Percentiles rank a stretch among this genome's conserved stretches.
These are phyloP conservation scores for Misgurnus anguillicaudatus DNA, from an alignment of 2,113 vertebrate species.

Conservation along the genomic window DNA sequence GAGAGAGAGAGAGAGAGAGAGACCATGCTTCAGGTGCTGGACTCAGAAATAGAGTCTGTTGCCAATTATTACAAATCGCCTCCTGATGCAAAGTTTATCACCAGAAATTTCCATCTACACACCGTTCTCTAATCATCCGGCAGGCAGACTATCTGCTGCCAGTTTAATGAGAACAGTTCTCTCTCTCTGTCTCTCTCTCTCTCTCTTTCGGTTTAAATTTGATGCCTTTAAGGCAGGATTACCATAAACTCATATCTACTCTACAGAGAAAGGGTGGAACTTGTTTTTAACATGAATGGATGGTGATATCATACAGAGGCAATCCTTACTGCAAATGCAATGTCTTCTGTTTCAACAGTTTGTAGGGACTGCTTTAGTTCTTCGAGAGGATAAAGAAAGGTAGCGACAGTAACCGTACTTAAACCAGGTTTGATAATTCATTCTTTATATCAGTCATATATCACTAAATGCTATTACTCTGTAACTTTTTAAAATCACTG, in stretches of 20 bases:
- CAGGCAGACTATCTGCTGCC: constrained; percentile 48
- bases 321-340: neutral
- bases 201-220: constrained; percentile 21
- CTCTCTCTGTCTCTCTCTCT: constrained; percentile 6
- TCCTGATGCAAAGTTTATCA: constrained; percentile 56
- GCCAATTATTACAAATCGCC: constrained; percentile 54
- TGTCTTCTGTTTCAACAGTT: constrained; percentile 4
- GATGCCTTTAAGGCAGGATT: constrained; percentile 34
- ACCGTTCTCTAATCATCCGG: constrained; percentile 50
- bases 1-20: constrained; percentile 17
- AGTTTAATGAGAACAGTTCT: constrained; percentile 44
- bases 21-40: constrained; percentile 42
- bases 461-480: neutral
- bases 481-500: neutral
- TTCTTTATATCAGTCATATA: neutral
- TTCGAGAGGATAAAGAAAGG: constrained; percentile 26
- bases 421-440: too few species aligned
- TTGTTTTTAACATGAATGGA: constrained; percentile 25
- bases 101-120: constrained; percentile 51
- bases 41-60: constrained; percentile 46
- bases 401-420: too few species aligned
- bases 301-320: constrained; percentile 32
- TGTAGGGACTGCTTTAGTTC: constrained; percentile 25
- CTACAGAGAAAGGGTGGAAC: constrained; percentile 30
- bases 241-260: constrained; percentile 46